These are phyloP conservation scores for Lobophora halterata DNA, from an alignment of 2,888 invertebrate species.

Conservation along the genomic window DNA sequence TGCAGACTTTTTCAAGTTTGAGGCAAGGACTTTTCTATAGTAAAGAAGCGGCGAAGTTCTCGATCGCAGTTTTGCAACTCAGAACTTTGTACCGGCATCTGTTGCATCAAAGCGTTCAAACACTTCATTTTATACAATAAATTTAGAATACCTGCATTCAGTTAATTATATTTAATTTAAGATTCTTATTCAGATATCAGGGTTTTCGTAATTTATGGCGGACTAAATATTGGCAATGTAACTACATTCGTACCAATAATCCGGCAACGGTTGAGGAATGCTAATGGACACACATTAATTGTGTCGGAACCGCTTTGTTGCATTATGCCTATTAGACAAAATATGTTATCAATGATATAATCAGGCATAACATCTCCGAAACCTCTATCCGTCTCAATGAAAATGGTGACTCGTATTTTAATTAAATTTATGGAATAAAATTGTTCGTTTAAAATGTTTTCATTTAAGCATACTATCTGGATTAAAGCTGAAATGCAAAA, in stretches of 20 bases:
- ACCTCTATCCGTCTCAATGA: constrained; percentile 14
- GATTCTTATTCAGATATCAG: constrained; percentile 34
- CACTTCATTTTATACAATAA: constrained; percentile 42
- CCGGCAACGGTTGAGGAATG: constrained; percentile 54
- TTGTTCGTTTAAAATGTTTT: constrained; percentile 17
- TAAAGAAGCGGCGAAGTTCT: constrained; percentile 56
- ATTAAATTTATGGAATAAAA: constrained; percentile 7
- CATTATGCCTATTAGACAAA: constrained; percentile 24
- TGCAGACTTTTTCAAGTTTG: constrained; percentile 55
- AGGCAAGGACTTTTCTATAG: constrained; percentile 57
- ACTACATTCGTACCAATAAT: constrained; percentile 60
- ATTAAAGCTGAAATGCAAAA: constrained; percentile 25
- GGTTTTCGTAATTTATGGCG: constrained; percentile 48
- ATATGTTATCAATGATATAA: constrained; percentile 27
- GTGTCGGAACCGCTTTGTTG: constrained; percentile 41
- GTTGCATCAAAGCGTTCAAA: constrained; percentile 48
- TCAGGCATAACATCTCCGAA: constrained; percentile 16
- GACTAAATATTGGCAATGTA: constrained; percentile 55
- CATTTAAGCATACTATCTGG: constrained; percentile 24
- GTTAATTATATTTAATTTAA: constrained; percentile 45
- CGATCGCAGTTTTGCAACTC: constrained; percentile 42
- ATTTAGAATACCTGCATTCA: constrained; percentile 39
- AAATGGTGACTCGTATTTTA: constrained; percentile 9
- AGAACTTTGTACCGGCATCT: constrained; percentile 56
- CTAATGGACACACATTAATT: constrained; percentile 62